Percentiles rank a stretch among this genome's conserved stretches.
These are phyloP conservation scores for Dromius quadrimaculatus DNA, from an alignment of 2,888 invertebrate genomes.

Conservation along the genomic window DNA sequence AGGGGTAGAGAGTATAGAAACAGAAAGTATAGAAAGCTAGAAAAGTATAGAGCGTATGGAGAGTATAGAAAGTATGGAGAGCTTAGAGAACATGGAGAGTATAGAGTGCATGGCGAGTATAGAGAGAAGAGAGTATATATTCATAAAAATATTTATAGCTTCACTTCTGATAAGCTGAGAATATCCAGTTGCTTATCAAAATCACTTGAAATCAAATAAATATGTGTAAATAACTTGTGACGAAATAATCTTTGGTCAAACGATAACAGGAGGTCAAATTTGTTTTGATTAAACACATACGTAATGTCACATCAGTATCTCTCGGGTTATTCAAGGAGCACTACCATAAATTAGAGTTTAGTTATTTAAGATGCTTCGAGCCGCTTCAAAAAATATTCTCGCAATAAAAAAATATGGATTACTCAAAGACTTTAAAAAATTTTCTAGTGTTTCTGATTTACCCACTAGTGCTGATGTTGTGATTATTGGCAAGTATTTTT, in stretches of 20 bases:
- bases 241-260: slow-evolving; percentile 49
- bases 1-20: too few species aligned
- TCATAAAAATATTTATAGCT: too few species aligned
- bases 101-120: too few species aligned
- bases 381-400: slow-evolving; percentile 50
- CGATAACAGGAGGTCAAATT: slow-evolving; percentile 59
- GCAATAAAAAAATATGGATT: slow-evolving; percentile 41
- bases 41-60: too few species aligned
- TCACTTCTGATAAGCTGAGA: too few species aligned
- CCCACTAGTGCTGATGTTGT: slow-evolving; percentile 81
- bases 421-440: slow-evolving; percentile 31
- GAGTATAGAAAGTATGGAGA: too few species aligned
- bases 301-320: slow-evolving; percentile 35
- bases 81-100: too few species aligned
- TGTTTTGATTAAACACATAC: slow-evolving; percentile 60
- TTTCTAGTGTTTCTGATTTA: slow-evolving; percentile 55
- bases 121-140: too few species aligned
- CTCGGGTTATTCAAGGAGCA: neutral
- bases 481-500: slow-evolving; percentile 74
- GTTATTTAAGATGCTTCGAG: slow-evolving; percentile 52
- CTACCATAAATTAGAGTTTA: slow-evolving; percentile 13
- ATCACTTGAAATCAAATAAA: too few species aligned
- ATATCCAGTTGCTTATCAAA: too few species aligned
- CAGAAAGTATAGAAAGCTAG: too few species aligned
- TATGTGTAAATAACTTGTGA: too few species aligned